Evolutionary conservation across 2,888 invertebrate species (phyloP), one percentile per base, ranked within the genome.

Genomic region (Apotomis capreana): DNA sequence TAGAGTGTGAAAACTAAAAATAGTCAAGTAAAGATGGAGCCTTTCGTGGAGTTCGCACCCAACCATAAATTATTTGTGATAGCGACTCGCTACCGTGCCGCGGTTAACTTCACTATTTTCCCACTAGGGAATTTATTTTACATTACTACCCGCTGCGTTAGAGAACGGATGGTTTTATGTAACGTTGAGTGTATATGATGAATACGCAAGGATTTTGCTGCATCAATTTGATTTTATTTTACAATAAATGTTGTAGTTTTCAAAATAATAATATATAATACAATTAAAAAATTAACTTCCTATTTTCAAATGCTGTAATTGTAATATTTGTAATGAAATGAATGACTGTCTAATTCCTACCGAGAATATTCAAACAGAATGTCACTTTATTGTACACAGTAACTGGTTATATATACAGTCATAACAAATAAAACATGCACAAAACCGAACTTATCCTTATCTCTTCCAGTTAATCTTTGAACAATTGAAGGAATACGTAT

Each of bases 41-140:
- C 61, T 46, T 57, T 61, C 63, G 52, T 57, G 54, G 36, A 64
- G 63, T 61, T 69, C 59, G 72, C 69, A 69, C 60, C 49, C n/a
- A 69, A 64, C 74, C 54, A 74, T 74, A 74, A 71, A 74, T 74
- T 74, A 74, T 68, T 71, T 71, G 58, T 70, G 68, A 71, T 68
- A 74, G 74, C 59, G 65, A 52, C 68, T 49, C 59, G 68, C 26
- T 26, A 40, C 40, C 64, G 68, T 68, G 62, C 68, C 68, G 63
- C 13, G 58, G 62, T 72, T 72, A 72, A 72, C 72, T 68, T 72
- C 72, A 58, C 72, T 72, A 72, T 68, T 68, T 72, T 68, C 68
- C 72, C 72, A 72, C 68, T 54, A 51, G 63, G 72, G 72, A 72
- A 68, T 68, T 68, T 68, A 72, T 72, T 68, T 68, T 63, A 62